Base-by-base conservation (phyloP, 2,888 invertebrate genomes). In the Chrysomela aeneicollis region DNA sequence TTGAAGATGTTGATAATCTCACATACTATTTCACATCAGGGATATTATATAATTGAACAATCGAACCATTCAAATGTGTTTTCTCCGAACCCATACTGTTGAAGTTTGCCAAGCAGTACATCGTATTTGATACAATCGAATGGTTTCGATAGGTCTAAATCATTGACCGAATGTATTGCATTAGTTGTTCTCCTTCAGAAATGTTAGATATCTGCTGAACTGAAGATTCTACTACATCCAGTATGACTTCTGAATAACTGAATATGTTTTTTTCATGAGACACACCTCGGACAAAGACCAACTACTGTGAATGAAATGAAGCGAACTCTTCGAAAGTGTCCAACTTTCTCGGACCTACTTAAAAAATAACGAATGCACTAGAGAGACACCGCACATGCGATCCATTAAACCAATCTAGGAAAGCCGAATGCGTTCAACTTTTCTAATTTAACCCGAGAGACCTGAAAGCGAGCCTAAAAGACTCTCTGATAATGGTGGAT, bases 391-490 rank as follows among this genome's bases (percentile, higher is more conserved):
- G 26, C 26, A 59, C 59, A 63, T 59, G 63, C 63, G 55, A 64
- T 64, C 64, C 57, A 64, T 64, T 64, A 57, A n/a, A 57, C 64
- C 55, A 59, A 64, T 64, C 60, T 26, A 54, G 54, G 59, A 59
- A 63, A 42, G 42, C 59, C 63, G 58, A 62, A 63, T 35, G 32
- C 32, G 51, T 62, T 52, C 60, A 61, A 61, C 51, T 64, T 64
- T 64, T 59, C 59, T 60, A 62, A 67, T 64, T 67, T 62, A 53
- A 55, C n/a, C 30, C 37, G 30, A 59, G 60, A 46, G 58, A 65
- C 54, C 60, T 61, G 63, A 67, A 67, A 68, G 64, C 57, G 32
- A 54, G 63, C 54, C 60, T 61, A 65, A 67, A 67, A 68, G 64
- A 64, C 32, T 63, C 50, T 57, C 66, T 62, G 66, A 66, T 68